A percentile compares a stretch with the other conserved stretches of the same genome.
These are phyloP conservation scores for Pemphredon lugubris DNA, from an alignment of 2,888 invertebrate genomes.

Conservation along the genomic window DNA sequence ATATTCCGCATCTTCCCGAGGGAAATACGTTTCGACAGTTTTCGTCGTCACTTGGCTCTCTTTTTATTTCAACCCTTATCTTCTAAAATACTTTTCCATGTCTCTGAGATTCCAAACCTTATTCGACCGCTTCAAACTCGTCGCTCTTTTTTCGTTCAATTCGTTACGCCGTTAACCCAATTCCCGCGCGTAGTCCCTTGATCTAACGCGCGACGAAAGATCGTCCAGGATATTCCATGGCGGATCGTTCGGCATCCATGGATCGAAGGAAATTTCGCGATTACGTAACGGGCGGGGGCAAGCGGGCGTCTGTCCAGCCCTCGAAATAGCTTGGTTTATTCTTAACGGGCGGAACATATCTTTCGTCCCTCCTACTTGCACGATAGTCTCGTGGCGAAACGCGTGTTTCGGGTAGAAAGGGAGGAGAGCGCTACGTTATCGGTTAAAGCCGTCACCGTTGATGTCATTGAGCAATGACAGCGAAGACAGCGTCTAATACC, in stretches of 20 bases:
- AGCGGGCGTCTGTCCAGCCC: constrained; percentile 79
- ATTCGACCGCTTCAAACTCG: too few relatives aligned
- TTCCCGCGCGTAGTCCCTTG: too few relatives aligned
- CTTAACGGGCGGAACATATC: constrained; percentile 77
- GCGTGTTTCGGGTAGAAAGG: constrained; percentile 37
- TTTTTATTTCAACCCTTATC: too few relatives aligned
- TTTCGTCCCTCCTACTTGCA: constrained; percentile 70
- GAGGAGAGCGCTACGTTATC: constrained; percentile 41
- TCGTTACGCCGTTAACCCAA: too few relatives aligned
- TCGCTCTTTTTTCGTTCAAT: too few relatives aligned
- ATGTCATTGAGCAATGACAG: constrained; percentile 47
- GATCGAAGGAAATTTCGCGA: constrained; percentile 75
- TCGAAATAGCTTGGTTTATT: constrained; percentile 79
- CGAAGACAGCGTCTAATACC: constrained; percentile 13
- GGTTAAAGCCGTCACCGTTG: constrained; percentile 31
- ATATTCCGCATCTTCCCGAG: too few relatives aligned
- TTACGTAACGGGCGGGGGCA: constrained; percentile 76
- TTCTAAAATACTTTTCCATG: too few relatives aligned
- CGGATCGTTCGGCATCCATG: constrained; percentile 44
- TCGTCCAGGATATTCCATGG: constrained; percentile 24
- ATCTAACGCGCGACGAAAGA: not conserved
- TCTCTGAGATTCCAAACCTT: too few relatives aligned
- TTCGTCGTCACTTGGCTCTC: too few relatives aligned
- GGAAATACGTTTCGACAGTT: too few relatives aligned
- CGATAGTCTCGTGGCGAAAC: constrained; percentile 45